Base-by-base conservation (phyloP, 2,113 vertebrate genomes). In the Desmodus rotundus region DNA sequence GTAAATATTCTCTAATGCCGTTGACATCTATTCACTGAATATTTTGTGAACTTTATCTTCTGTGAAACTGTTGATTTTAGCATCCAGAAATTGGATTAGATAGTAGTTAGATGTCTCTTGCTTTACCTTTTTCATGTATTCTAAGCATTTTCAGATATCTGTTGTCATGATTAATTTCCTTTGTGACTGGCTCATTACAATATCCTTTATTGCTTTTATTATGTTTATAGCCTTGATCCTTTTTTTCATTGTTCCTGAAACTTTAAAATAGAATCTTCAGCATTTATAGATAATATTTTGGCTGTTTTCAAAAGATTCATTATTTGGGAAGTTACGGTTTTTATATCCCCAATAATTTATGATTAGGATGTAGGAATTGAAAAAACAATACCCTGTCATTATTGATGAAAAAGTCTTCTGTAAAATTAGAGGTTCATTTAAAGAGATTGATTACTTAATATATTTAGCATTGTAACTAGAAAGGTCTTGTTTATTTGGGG, bases 191-290 rank as follows among this genome's bases (percentile, higher is more conserved):
- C 4, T 92, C 47, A 45, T 73, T 87, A 41, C 14, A 41, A 8
- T 85, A 68, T 68, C 63, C 4, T 90, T 88, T 85, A 68, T 81
- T 88, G 26, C 13, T 97, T 81, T 20, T 76, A 16, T 73, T 92
- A 84, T 36, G 41, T 76, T 87, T 89, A 45, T 77, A 63, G 43
- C 76, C 86, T 89, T 86, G 82, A 20, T 86, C 76, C 19, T 63
- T 80, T 76, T 93, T 87, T 47, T 65, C 19, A 47, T 58, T 80
- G 9, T 89, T 73, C 43, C 68, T 94, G 56, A 83, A 85, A 54
- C 68, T 96, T 94, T 92, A 82, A 77, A 89, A 72, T 73, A 93
- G 65, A 87, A 43, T 61, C n/a, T 61, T 87, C 13, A 95, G 54
- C 24, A 54, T 89, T 86, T 82, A 63, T 58, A 73, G n/a, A 24